Evolutionary conservation across 1,140 invertebrate species (phyloP), one percentile per base, ranked within the genome.

Genomic region (Laodelphax striatellus): DNA sequence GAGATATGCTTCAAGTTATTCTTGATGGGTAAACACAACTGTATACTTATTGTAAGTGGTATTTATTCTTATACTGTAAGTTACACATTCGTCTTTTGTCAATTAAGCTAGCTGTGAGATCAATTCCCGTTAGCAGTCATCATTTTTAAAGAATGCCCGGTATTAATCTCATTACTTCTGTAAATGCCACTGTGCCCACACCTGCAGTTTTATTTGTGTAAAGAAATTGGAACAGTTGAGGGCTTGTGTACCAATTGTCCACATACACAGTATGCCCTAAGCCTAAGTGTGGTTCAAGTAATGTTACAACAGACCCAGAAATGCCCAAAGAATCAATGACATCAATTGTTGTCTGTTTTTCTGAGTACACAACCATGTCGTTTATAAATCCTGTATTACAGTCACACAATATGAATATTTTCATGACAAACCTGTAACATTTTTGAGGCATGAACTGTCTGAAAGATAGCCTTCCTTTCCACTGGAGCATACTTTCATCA

Each of bases 201-300:
- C 61, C 64, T 62, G 65, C 65, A n/a, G 70, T 74, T 42, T 66
- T 52, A 56, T 67, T 65, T 9, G 62, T 16, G 53, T 68, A 60
- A 17, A 72, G 62, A 9, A 63, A 65, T 16, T 66, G 53, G 44
- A 65, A 69, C 28, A 74, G 63, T 21, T 22, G 55, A 9, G 70
- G 71, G 58, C 68, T 71, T 5, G 69, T 70, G 59, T 75, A 75
- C 57, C 63, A 74, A 59, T 72, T 75, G 62, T 75, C 72, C 0
- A 69, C 66, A 54, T 69, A 70, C 17, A 76, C 55, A 5, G 66
- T 64, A 63, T 75, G 72, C 5, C 66, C 65, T 57, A 71, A 56
- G 34, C 34, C 34, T 11, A 38, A 38, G 57, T 72, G 66, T 4
- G 61, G 65, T 52, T 67, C 14, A 17, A 71, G 58, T 13, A 73